Evolutionary conservation across 1,140 invertebrate genomes (phyloP).

Genomic region (Stenopsyche tienmushanensis): DNA sequence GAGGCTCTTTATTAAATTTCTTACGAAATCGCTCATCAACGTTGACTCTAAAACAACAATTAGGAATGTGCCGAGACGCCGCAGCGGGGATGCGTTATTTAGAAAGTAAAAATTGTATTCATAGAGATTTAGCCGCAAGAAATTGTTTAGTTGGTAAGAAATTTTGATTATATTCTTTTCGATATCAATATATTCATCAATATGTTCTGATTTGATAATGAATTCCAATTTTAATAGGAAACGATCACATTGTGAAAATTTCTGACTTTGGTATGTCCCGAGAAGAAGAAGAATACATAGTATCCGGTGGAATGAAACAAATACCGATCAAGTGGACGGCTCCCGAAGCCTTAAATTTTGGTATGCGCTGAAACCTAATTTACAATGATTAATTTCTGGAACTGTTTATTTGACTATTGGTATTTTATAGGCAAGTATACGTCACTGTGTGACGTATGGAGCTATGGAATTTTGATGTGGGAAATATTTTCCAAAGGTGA

Average conservation of each 20-base stretch:
- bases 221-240: slow-evolving; percentile 52
- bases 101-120: slow-evolving; percentile 95
- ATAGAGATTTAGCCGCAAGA: slow-evolving; percentile 91
- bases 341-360: slow-evolving; percentile 94
- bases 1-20: slow-evolving; percentile 86
- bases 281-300: slow-evolving; percentile 96
- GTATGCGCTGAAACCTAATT: no score
- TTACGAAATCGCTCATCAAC: slow-evolving; percentile 74
- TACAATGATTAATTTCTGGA: background rate
- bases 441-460: slow-evolving; percentile 98
- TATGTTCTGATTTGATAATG: slow-evolving; percentile 3
- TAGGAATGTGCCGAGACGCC: slow-evolving; percentile 91
- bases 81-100: slow-evolving; percentile 93
- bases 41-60: slow-evolving; percentile 70
- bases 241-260: slow-evolving; percentile 90
- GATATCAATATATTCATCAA: background rate
- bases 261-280: slow-evolving; percentile 98
- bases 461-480: slow-evolving; percentile 95
- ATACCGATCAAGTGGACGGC: slow-evolving; percentile 99
- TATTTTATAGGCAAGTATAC: slow-evolving; percentile 82
- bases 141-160: slow-evolving; percentile 86
- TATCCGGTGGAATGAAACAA: slow-evolving; percentile 97
- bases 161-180: background rate
- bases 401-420: no score
- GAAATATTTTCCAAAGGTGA: slow-evolving; percentile 94